Evolutionary conservation across 2,797 vertebrate species (phyloP), one percentile per base, ranked within the genome.

Genomic region (Dendrocincla fuliginosa): DNA sequence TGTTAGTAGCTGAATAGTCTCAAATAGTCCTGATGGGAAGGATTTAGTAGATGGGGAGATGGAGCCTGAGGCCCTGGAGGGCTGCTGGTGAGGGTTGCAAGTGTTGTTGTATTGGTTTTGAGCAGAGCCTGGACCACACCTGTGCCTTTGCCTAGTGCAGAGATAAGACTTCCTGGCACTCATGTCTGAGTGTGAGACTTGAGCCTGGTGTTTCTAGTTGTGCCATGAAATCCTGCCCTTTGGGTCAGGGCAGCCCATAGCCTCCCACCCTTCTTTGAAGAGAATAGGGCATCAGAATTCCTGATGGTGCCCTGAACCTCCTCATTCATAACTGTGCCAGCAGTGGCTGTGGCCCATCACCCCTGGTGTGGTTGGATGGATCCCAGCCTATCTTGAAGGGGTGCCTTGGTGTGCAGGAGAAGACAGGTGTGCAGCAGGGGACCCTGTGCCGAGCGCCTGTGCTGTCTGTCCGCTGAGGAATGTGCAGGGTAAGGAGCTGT

Each of bases 371-470:
- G 7, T 2, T 10, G 69, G 39, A 32, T 18, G 16, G 33, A n/a
- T 91, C 61, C 44, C 47, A 46, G 49, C 46, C 44, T 5, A 0
- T 19, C 13, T 44, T 8, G 0, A 42, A 7, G 42, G 30, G 10
- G 15, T 6, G 25, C 30, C 52, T 15, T 22, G 15, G 4, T 17
- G n/a, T 16, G 44, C 25, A 1, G 7, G 41, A 20, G n/a, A 5
- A 42, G 49, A 10, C n/a, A 17, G n/a, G 33, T 4, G 13, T 17
- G 59, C 20, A 16, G 59, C 47, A 24, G 13, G 5, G 30, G 55
- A 25, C 20, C 6, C 63, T 2, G 4, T 19, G 20, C 49, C 0
- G 1, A 61, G 71, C 2, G 1, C 63, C 59, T 19, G 63, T 47
- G 69, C 61, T 20, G 3, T 76, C 80, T 20, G 4, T 76, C 80